These are phyloP conservation scores for Lasioglossum leucozonium DNA, from an alignment of 2,888 invertebrate genomes.

Conservation along the genomic window DNA sequence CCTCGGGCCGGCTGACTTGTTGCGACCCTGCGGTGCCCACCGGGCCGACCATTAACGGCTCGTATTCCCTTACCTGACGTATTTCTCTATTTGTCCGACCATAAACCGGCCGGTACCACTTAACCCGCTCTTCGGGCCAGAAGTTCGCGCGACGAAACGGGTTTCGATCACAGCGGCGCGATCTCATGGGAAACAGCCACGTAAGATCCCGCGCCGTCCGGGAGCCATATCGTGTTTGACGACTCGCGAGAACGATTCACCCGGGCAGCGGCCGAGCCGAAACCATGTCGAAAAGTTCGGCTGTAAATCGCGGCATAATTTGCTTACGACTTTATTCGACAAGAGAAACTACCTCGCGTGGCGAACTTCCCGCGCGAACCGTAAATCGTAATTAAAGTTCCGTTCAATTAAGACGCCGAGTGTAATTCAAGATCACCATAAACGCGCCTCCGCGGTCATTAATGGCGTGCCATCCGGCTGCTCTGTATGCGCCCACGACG, in stretches of 20 bases:
- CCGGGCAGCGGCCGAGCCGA: background rate
- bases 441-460: conserved; percentile 43
- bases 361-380: conserved; percentile 49
- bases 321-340: conserved; percentile 60
- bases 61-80: background rate
- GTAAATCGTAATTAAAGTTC: conserved; percentile 61
- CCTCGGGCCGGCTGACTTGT: conserved; percentile 5
- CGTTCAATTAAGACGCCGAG: conserved; percentile 57
- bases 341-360: conserved; percentile 19
- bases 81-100: conserved; percentile 10
- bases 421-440: conserved; percentile 63
- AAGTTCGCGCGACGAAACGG: background rate
- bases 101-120: conserved; percentile 1
- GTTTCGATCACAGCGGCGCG: background rate
- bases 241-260: background rate
- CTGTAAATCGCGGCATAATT: conserved; percentile 51
- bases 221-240: conserved; percentile 8
- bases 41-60: background rate
- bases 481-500: background rate
- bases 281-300: conserved; percentile 26
- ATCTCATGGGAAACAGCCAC: background rate
- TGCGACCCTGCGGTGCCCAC: background rate
- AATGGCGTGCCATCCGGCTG: conserved; percentile 19
- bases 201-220: background rate
- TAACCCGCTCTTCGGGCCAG: background rate